Evolutionary conservation across 2,113 vertebrate genomes (phyloP).

Genomic region (Gadus macrocephalus): DNA sequence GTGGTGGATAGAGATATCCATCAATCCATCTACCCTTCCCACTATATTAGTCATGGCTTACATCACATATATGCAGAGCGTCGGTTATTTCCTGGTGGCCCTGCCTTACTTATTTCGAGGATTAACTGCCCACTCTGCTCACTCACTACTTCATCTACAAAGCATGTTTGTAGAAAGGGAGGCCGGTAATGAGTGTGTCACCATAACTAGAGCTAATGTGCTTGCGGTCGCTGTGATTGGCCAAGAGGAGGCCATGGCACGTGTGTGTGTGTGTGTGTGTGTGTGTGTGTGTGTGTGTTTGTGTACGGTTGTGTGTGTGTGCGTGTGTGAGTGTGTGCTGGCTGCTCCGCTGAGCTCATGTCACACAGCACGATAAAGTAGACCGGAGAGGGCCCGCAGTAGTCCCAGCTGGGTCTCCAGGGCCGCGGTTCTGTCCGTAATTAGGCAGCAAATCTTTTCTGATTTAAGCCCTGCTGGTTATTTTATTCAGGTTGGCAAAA

Average conservation of each 20-base stretch:
- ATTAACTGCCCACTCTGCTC: constrained; percentile 30
- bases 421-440: constrained; percentile 34
- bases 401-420: constrained; percentile 42
- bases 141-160: constrained; percentile 13
- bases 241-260: constrained; percentile 44
- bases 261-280: constrained; percentile 18
- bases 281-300: too few relatives aligned
- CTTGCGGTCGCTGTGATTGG: constrained; percentile 51
- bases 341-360: constrained; percentile 50
- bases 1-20: too few relatives aligned
- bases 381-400: constrained; percentile 38
- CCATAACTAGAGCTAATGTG: constrained; percentile 50
- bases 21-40: too few relatives aligned
- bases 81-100: too few relatives aligned
- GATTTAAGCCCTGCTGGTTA: constrained; percentile 37
- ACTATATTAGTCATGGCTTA: too few relatives aligned
- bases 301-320: too few relatives aligned
- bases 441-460: constrained; percentile 33
- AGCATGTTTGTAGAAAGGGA: constrained; percentile 22
- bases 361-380: constrained; percentile 43
- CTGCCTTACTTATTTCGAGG: neutral
- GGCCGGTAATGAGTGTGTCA: constrained; percentile 41
- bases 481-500: constrained; percentile 34
- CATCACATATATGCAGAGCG: too few relatives aligned
- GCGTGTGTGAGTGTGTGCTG: constrained; percentile 42